Evolutionary conservation across 1,140 invertebrate genomes (phyloP).

Genomic region (Maniola jurtina): DNA sequence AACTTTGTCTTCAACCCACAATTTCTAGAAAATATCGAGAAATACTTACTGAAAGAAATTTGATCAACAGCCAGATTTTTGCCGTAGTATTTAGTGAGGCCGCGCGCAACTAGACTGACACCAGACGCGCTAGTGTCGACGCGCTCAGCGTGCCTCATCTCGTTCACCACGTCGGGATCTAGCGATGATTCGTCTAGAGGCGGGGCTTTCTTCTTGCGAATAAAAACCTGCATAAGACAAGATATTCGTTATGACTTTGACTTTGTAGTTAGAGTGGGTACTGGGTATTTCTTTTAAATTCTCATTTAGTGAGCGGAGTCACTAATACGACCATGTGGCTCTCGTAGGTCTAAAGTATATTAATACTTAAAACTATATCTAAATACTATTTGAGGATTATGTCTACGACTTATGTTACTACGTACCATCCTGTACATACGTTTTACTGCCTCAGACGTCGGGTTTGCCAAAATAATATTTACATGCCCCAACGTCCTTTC

Average conservation of each 20-base stretch:
- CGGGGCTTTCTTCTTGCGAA: conserved; percentile 33
- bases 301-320: no score
- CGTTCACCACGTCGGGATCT: conserved; percentile 72
- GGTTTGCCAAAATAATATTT: no score
- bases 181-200: conserved; percentile 41
- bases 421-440: no score
- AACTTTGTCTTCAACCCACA: background rate
- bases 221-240: conserved; percentile 41
- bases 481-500: no score
- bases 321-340: no score
- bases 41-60: conserved; percentile 81
- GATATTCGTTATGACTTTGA: background rate
- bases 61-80: conserved; percentile 85
- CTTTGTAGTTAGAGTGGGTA: no score
- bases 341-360: no score
- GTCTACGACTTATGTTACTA: no score
- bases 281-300: no score
- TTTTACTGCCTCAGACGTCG: no score
- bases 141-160: conserved; percentile 58
- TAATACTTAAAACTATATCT: no score
- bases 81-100: conserved; percentile 85
- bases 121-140: conserved; percentile 30
- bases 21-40: background rate
- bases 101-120: conserved; percentile 70
- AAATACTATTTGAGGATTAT: no score